phyloP scores from a whole-genome alignment of 2,113 vertebrate genomes.

The Phainopepla nitens region DNA sequence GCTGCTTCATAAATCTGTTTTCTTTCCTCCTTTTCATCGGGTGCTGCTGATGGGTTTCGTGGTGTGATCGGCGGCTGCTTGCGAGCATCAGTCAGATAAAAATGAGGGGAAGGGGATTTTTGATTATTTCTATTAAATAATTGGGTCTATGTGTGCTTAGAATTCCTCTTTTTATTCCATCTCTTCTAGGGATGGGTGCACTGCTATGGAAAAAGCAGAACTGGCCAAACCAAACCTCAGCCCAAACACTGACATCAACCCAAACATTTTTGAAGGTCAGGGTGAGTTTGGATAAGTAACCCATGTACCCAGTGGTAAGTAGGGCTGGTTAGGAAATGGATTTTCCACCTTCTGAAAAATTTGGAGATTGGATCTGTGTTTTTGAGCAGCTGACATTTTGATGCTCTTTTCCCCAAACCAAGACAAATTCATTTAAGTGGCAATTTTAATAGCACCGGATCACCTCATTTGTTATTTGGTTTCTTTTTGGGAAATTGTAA shows the following conservation, averaged over 20 bases:
- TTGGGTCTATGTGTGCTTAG: not conserved
- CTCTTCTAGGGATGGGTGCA: slow-evolving; percentile 48
- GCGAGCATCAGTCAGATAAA: fast-evolving
- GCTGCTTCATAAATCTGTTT: slow-evolving; percentile 47
- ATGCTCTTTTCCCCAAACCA: not conserved
- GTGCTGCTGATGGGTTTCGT: not conserved
- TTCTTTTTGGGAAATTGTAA: not conserved
- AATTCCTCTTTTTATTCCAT: slow-evolving; percentile 25
- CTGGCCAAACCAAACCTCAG: slow-evolving; percentile 65
- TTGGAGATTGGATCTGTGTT: not conserved
- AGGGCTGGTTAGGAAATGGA: slow-evolving; percentile 63
- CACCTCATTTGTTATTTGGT: not conserved
- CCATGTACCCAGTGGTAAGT: slow-evolving; percentile 47
- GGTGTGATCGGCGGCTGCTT: not conserved
- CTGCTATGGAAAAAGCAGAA: slow-evolving; percentile 41
- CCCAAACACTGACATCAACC: slow-evolving; percentile 64
- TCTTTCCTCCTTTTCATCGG: not conserved
- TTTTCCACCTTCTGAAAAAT: slow-evolving; percentile 47
- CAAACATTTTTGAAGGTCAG: slow-evolving; percentile 63
- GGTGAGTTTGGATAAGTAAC: slow-evolving; percentile 62
- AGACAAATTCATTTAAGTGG: not conserved
- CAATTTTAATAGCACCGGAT: not conserved
- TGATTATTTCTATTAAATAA: not conserved
- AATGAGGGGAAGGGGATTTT: not conserved
- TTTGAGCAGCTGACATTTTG: not conserved